A percentile compares a stretch with the other conserved stretches of the same genome.
These are phyloP conservation scores for Eremobia ochroleuca DNA, from an alignment of 2,888 invertebrate species.

Conservation along the genomic window DNA sequence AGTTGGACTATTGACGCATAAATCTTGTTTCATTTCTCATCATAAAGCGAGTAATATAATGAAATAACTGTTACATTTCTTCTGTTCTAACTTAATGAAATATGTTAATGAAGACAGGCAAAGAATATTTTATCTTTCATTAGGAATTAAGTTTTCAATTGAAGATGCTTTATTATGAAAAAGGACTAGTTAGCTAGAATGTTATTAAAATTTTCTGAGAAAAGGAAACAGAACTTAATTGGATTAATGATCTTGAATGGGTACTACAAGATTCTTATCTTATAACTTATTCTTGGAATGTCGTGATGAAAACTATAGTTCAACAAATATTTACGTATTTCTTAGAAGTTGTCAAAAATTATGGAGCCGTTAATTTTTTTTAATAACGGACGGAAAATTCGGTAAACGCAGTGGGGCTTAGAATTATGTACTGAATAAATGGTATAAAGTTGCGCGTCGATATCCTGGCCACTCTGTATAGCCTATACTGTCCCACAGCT, in stretches of 20 bases:
- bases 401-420: too few species aligned
- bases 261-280: background rate
- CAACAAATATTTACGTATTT: background rate
- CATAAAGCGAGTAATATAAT: slow-evolving; percentile 14
- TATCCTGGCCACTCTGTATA: too few species aligned
- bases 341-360: too few species aligned
- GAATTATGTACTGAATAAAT: too few species aligned
- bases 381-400: too few species aligned
- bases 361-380: too few species aligned
- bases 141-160: slow-evolving; percentile 18
- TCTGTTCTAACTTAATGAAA: slow-evolving; percentile 21
- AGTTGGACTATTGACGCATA: background rate
- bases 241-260: background rate
- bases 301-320: background rate
- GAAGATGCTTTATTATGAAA: slow-evolving; percentile 15
- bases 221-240: slow-evolving; percentile 1
- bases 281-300: background rate
- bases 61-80: background rate
- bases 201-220: background rate
- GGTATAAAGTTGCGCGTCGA: too few species aligned
- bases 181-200: background rate
- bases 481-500: too few species aligned
- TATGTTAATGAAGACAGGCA: slow-evolving; percentile 27
- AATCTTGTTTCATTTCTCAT: background rate
- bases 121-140: slow-evolving; percentile 22